Percentiles rank a stretch among this genome's conserved stretches.
phyloP scores from a whole-genome alignment of 2,888 invertebrate genomes.

The Rotaria sp. region DNA sequence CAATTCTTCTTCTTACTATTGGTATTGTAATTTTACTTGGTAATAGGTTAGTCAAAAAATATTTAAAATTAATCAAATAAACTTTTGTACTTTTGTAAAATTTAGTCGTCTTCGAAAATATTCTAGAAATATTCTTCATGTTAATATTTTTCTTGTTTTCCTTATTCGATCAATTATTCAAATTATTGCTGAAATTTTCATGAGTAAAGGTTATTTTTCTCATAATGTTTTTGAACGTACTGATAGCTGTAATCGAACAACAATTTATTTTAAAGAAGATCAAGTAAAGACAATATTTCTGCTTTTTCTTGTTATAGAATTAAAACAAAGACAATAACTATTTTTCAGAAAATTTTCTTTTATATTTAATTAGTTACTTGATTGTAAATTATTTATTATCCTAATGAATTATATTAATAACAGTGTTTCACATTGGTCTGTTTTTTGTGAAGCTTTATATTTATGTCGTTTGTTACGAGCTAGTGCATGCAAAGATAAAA shows the following conservation, averaged over 20 bases:
- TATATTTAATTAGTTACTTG: not conserved
- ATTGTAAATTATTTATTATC: slow-evolving; percentile 3
- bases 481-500: not conserved
- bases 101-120: slow-evolving; percentile 21
- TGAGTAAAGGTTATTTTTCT: not conserved
- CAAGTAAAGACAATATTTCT: not conserved
- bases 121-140: not conserved
- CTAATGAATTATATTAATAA: slow-evolving; percentile 17
- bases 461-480: not conserved
- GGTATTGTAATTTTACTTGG: not conserved
- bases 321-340: not conserved
- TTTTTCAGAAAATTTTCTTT: not conserved
- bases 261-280: not conserved
- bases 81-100: not conserved
- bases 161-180: slow-evolving; percentile 3
- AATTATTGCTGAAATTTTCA: not conserved
- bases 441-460: slow-evolving; percentile 25
- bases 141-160: slow-evolving; percentile 21
- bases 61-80: too few species aligned
- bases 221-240: slow-evolving; percentile 14
- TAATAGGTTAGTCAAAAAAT: not conserved
- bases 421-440: slow-evolving; percentile 15
- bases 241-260: slow-evolving; percentile 6
- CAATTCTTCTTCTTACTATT: not conserved
- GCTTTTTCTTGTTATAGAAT: not conserved